Evolutionary conservation across 2,888 invertebrate genomes (phyloP).

Genomic region (Dorcus parallelipipedus): DNA sequence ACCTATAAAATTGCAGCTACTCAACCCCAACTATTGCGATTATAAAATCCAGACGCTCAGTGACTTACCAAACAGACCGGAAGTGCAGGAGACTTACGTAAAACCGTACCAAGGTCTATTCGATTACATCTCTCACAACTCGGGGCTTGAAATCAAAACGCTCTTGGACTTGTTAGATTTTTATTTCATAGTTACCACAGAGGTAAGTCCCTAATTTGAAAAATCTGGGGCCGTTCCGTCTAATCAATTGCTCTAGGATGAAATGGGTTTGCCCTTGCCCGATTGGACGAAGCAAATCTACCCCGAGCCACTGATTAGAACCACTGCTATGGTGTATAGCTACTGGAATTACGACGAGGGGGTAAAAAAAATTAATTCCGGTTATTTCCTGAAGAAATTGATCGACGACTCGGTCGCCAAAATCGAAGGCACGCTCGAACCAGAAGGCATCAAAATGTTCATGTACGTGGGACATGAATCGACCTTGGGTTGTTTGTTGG

Average conservation of each 20-base stretch:
- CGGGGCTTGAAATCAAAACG: slow-evolving; percentile 26
- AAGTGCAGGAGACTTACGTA: slow-evolving; percentile 26
- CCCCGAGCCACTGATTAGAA: slow-evolving; percentile 39
- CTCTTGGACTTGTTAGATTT: slow-evolving; percentile 31
- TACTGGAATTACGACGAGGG: slow-evolving; percentile 37
- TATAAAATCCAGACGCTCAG: slow-evolving; percentile 20
- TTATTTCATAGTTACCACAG: slow-evolving; percentile 32
- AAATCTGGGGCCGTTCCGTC: background rate
- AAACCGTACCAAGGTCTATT: slow-evolving; percentile 28
- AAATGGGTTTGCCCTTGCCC: slow-evolving; percentile 44
- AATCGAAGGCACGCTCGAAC: slow-evolving; percentile 25
- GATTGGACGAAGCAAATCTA: slow-evolving; percentile 46
- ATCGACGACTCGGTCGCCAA: slow-evolving; percentile 33
- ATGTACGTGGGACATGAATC: slow-evolving; percentile 42
- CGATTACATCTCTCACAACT: slow-evolving; percentile 27
- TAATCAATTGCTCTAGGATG: slow-evolving; percentile 29
- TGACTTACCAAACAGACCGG: slow-evolving; percentile 19
- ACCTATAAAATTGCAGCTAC: slow-evolving; percentile 19
- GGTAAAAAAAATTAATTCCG: slow-evolving; percentile 44
- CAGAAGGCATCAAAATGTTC: slow-evolving; percentile 34
- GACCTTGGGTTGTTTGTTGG: slow-evolving; percentile 36
- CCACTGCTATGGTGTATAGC: slow-evolving; percentile 42
- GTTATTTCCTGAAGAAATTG: slow-evolving; percentile 40
- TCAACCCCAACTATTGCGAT: slow-evolving; percentile 28
- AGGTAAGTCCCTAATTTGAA: slow-evolving; percentile 19